These are phyloP conservation scores for Drosophila arizonae DNA, from an alignment of 1,140 invertebrate genomes.

Conservation along the genomic window DNA sequence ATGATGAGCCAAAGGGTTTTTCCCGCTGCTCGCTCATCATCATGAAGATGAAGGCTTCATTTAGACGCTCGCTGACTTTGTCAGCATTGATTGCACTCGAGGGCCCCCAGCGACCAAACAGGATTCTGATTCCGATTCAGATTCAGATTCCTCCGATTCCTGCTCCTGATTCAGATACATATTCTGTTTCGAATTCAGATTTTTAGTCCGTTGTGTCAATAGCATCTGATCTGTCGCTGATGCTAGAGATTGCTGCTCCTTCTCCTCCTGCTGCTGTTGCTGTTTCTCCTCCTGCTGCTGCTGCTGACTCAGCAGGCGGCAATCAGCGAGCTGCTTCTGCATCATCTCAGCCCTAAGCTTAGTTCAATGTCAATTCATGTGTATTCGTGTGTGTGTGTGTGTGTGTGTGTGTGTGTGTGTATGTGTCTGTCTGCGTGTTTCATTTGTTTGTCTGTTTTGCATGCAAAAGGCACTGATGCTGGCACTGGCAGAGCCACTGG, in stretches of 20 bases:
- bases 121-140: conserved; percentile 40
- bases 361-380: conserved; percentile 52
- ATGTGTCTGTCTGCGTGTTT: neutral
- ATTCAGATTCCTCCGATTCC: conserved; percentile 29
- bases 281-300: neutral
- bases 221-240: conserved; percentile 47
- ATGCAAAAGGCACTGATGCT: conserved; percentile 19
- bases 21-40: neutral
- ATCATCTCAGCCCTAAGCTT: neutral
- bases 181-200: conserved; percentile 31
- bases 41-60: conserved; percentile 26
- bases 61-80: conserved; percentile 20
- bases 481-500: conserved; percentile 5
- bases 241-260: conserved; percentile 33
- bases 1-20: conserved; percentile 12
- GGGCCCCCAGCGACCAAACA: conserved; percentile 36
- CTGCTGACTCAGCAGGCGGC: conserved; percentile 71
- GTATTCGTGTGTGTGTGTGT: conserved; percentile 3
- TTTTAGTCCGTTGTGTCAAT: conserved; percentile 53
- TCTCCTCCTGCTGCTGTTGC: conserved; percentile 14
- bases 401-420: conserved; percentile 15
- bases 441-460: conserved; percentile 18
- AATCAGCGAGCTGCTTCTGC: conserved; percentile 51
- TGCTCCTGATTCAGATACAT: conserved; percentile 13
- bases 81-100: conserved; percentile 66